A percentile compares a stretch with the other conserved stretches of the same genome.
Evolutionary conservation across 2,888 invertebrate species (phyloP).

Genomic region (Lepidochrysops patricia): DNA sequence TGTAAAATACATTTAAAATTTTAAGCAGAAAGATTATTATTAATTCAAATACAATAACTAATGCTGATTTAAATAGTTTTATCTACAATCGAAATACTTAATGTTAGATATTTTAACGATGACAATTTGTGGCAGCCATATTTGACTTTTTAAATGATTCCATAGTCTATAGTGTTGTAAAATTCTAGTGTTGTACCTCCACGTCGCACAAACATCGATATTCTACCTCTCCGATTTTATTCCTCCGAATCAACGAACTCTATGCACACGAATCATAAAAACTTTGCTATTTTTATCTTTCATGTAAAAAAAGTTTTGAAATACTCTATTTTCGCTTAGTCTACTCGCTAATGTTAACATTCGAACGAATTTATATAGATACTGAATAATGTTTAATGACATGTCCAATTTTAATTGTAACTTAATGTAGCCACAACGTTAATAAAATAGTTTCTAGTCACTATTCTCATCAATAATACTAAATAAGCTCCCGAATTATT

Average conservation of each 20-base stretch:
- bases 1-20: too few species aligned
- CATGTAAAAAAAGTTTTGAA: background rate
- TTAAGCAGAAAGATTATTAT: too few species aligned
- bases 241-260: conserved; percentile 27
- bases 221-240: conserved; percentile 30
- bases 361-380: conserved; percentile 9
- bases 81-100: too few species aligned
- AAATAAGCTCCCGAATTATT: background rate
- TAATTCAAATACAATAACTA: too few species aligned
- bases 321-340: background rate
- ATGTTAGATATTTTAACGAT: too few species aligned
- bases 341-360: background rate
- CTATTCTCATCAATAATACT: background rate
- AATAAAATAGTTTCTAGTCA: background rate
- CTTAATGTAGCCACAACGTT: background rate
- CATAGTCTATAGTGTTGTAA: background rate
- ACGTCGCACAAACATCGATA: conserved; percentile 28
- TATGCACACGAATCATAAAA: background rate
- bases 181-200: background rate
- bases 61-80: too few species aligned
- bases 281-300: background rate
- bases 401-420: background rate
- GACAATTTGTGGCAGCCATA: background rate
- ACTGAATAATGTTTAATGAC: background rate
- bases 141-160: background rate